Percentiles rank a stretch among this genome's conserved stretches.
Conservation (phyloP, 1,140 invertebrate genomes). For the Rhopalosiphum padi region DNA sequence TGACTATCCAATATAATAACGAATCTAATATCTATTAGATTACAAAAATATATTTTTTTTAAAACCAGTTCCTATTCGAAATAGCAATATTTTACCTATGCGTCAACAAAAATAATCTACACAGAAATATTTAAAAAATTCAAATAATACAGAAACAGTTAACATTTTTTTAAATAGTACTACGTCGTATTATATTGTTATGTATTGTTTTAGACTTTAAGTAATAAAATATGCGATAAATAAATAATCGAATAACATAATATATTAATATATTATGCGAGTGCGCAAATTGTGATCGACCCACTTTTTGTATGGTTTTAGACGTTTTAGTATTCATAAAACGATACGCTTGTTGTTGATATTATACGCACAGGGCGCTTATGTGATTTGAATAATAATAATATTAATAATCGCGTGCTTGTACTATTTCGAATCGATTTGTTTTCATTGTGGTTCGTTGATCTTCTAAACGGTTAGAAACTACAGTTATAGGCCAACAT, state of each 20-base stretch:
- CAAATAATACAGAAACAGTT: neutral
- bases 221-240: neutral
- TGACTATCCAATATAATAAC: neutral
- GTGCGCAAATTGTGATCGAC: neutral
- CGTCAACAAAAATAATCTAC: neutral
- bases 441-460: neutral
- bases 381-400: conserved; percentile 11
- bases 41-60: neutral
- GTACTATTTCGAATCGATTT: conserved; percentile 24
- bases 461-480: neutral
- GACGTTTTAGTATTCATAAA: neutral
- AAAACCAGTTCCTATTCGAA: neutral
- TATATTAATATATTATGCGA: too few species aligned
- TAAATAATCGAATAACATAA: neutral
- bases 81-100: neutral
- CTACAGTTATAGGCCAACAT: neutral
- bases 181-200: neutral
- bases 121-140: neutral
- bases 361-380: neutral
- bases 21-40: neutral
- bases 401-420: neutral
- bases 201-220: neutral
- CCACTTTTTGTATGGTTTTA: neutral
- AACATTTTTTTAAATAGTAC: neutral
- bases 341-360: neutral